A percentile compares a stretch with the other conserved stretches of the same genome.
Evolutionary conservation across 1,140 invertebrate genomes (phyloP).

Genomic region (Sinonovacula constricta): DNA sequence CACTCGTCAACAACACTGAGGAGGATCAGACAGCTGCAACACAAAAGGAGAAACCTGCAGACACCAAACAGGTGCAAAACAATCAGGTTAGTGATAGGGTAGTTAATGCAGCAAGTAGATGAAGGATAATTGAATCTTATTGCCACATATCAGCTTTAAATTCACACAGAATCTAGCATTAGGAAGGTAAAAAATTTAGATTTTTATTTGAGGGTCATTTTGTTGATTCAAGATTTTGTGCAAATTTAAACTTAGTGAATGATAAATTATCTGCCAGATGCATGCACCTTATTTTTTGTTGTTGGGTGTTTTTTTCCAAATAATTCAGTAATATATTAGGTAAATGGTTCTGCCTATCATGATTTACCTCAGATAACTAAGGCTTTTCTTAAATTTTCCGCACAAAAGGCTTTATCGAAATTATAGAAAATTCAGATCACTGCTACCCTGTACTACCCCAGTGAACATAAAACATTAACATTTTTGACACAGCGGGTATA

Average conservation of each 20-base stretch:
- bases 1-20: constrained; percentile 35
- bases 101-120: no score
- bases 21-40: constrained; percentile 9
- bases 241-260: not conserved
- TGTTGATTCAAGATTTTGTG: not conserved
- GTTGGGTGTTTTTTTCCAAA: no score
- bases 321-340: no score
- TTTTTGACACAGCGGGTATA: no score
- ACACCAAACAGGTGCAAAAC: constrained; percentile 59
- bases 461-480: no score
- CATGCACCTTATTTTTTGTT: no score
- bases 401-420: no score
- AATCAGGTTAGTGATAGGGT: constrained; percentile 59
- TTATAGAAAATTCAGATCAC: no score
- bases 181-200: not conserved
- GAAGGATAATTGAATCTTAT: not conserved
- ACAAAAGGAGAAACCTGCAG: constrained; percentile 28
- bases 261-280: not conserved
- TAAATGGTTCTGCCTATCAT: no score
- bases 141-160: not conserved
- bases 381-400: no score
- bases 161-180: not conserved
- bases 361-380: no score
- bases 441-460: no score
- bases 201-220: not conserved